Evolutionary conservation across 1,140 invertebrate genomes (phyloP), one percentile per base, ranked within the genome.

Genomic region (Trichogramma pretiosum): DNA sequence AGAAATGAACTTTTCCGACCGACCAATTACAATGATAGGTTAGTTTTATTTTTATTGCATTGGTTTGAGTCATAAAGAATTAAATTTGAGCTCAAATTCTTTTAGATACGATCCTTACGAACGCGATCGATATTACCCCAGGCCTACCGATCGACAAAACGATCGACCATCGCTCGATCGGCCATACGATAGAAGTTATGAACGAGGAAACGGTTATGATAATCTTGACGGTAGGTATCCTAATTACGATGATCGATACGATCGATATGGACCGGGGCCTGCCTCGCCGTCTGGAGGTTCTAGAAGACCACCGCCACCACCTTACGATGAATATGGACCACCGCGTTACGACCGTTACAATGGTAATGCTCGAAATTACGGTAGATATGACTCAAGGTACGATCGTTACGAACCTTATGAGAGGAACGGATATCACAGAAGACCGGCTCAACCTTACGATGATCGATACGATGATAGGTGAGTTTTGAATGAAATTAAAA

Each of bases 351-450:
- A 67, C 48, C 59, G 57, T 4, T 54, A 58, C 43, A 51, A 60
- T 45, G 26, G 7, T 5, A 46, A 42, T 34, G 16, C 9, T 17
- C 57, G 59, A 32, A 56, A 59, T 21, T 53, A 52, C 34, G 49
- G 49, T 5, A 23, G 50, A 10, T 52, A 52, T 24, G 50, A 52
- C 11, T 2, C 26, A 14, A 58, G 60, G 41, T 61, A 64, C 45
- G 63, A 63, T 42, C 38, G 56, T 28, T 59, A 63, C 34, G 61
- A 66, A 36, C 57, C 57, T 9, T 64, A 63, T 37, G 62, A 65
- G 7, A 57, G 57, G 23, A 56, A 50, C 13, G 47, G 34, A 2
- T 58, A 53, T 47, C 48, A 60, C 17, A 60, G 60, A 41, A 42
- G 30, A 13, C 4, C 46, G 3, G 56, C 57, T 13, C 5, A 28